Evolutionary conservation across 2,888 invertebrate genomes (phyloP), one percentile per base, ranked within the genome.

Genomic region (Trachelus troglodyta): DNA sequence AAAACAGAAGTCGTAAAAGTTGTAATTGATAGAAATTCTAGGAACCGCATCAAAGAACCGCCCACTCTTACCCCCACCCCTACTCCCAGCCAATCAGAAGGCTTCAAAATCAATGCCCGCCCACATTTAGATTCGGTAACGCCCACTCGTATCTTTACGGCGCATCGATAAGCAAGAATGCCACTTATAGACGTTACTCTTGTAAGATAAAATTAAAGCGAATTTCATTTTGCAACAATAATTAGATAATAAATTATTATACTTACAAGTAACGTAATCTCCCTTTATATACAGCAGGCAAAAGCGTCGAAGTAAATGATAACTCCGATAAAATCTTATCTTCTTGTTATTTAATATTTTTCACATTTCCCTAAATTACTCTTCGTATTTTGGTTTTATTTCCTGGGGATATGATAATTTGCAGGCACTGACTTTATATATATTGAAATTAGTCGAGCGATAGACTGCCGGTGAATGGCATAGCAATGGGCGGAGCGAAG

Each of bases 251-350:
- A 23, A 23, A 23, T 56, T 56, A 56, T 56, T 56, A 56, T 56
- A 56, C 56, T 56, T 23, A 56, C 56, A 56, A 56, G 23, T 9
- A 56, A 56, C 56, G 56, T 56, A 56, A 56, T 56, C 56, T 56
- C 76, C 56, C 30, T 69, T 76, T 75, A 34, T 69, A 35, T 35
- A 71, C 71, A 37, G 34, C 71, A 69, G 69, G 69, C 33, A 34
- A 71, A 15, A 35, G 68, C 33, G 40, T 73, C 15, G 23, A 31
- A 76, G 15, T 71, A 34, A 71, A 71, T 34, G 71, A 15, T 71
- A 71, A 11, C 30, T 33, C 34, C 71, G 71, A 30, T 30, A 71
- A 71, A 71, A 71, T 30, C 34, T 15, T 73, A 30, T 76, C 34
- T 40, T 74, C 35, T 34, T 74, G 12, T 73, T 74, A n/a, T 74